A percentile compares a stretch with the other conserved stretches of the same genome.
These are phyloP conservation scores for Schizothorax lantsangensis DNA, from an alignment of 2,797 vertebrate genomes.

Conservation along the genomic window DNA sequence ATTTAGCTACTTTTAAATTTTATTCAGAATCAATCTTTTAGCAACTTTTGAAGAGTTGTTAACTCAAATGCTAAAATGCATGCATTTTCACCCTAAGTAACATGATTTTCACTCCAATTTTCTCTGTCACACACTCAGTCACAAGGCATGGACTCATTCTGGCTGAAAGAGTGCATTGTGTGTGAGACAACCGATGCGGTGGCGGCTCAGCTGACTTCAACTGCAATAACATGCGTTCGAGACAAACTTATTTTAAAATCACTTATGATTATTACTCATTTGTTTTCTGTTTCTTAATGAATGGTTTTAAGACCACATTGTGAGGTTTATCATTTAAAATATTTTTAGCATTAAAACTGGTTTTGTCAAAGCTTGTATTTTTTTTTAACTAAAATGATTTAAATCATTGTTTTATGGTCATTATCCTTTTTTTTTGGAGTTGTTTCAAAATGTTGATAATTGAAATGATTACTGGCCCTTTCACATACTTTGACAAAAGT, in stretches of 20 bases:
- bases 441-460: background rate
- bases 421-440: no score
- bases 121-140: no score
- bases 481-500: background rate
- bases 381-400: no score
- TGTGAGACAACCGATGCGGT: background rate
- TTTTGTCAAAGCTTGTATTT: no score
- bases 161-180: no score
- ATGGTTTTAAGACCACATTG: background rate
- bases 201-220: background rate
- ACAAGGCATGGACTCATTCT: no score
- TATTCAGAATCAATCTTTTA: no score
- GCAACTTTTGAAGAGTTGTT: no score
- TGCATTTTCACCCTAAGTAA: background rate
- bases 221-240: background rate
- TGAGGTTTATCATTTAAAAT: background rate
- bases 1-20: no score
- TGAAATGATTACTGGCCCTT: background rate
- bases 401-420: no score
- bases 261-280: no score
- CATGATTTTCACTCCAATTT: background rate
- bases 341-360: no score
- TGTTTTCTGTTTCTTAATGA: background rate
- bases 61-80: background rate
- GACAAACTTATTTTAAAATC: background rate